A percentile compares a stretch with the other conserved stretches of the same genome.
Conservation (phyloP, 2,888 invertebrate species). For the Bibio marci region DNA sequence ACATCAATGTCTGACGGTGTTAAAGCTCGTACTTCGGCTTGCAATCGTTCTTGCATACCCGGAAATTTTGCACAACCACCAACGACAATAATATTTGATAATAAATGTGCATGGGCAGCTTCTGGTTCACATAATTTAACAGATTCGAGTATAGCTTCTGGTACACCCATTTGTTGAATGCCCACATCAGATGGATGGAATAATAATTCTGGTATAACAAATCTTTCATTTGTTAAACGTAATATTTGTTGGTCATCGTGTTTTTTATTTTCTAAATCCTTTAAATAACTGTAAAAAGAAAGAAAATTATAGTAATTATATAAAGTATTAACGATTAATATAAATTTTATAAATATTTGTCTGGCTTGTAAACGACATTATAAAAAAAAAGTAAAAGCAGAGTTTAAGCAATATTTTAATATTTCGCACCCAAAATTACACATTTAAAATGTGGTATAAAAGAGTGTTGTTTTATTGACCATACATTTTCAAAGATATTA, state of each 20-base stretch:
- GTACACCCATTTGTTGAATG: slow-evolving; percentile 77
- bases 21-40: slow-evolving; percentile 57
- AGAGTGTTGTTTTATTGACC: too few relatives aligned
- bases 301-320: too few relatives aligned
- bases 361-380: too few relatives aligned
- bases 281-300: too few relatives aligned
- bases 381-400: too few relatives aligned
- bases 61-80: slow-evolving; percentile 69
- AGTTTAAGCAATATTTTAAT: too few relatives aligned
- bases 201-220: slow-evolving; percentile 84
- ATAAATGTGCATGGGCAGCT: slow-evolving; percentile 56
- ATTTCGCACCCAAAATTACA: too few relatives aligned
- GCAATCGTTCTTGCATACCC: slow-evolving; percentile 65
- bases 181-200: slow-evolving; percentile 93
- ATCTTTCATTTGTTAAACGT: slow-evolving; percentile 81
- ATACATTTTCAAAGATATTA: too few relatives aligned
- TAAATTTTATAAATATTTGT: too few relatives aligned
- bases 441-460: too few relatives aligned
- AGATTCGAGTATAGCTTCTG: slow-evolving; percentile 69
- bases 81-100: slow-evolving; percentile 67
- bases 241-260: slow-evolving; percentile 56
- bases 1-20: slow-evolving; percentile 65
- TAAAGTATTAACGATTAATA: too few relatives aligned
- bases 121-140: slow-evolving; percentile 52
- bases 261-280: background rate